Conservation (phyloP, 2,113 vertebrate genomes). For the Rhombomys opimus region DNA sequence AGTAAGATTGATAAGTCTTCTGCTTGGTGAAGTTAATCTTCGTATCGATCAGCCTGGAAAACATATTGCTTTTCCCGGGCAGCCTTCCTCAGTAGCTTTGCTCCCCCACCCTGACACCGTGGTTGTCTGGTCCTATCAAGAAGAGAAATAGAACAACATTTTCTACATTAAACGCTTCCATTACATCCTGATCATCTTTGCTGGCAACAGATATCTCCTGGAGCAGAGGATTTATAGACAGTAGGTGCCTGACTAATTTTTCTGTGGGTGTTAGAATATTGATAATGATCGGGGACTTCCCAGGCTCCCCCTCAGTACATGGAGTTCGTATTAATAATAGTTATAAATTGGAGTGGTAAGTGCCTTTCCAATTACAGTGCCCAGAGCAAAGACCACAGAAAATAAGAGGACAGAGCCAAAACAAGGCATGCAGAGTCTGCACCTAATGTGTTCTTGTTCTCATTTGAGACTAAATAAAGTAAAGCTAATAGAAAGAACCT, state of each 20-base stretch:
- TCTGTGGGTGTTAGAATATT: constrained; percentile 32
- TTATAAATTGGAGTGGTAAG: constrained; percentile 48
- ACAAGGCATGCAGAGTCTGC: background rate
- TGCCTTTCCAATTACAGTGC: background rate
- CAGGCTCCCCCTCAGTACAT: background rate
- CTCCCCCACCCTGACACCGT: background rate
- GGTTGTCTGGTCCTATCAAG: constrained; percentile 64
- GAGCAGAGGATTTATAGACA: constrained; percentile 55
- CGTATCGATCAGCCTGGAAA: constrained; percentile 85
- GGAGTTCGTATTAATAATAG: constrained; percentile 70
- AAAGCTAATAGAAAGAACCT: rapidly evolving
- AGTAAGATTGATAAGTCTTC: constrained; percentile 83
- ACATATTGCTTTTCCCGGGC: constrained; percentile 79
- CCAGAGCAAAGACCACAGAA: constrained; percentile 46
- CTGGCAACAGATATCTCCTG: constrained; percentile 63
- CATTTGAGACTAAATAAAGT: background rate
- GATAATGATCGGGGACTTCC: constrained; percentile 55
- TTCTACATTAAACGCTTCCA: constrained; percentile 71
- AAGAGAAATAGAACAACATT: constrained; percentile 81
- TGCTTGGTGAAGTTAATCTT: constrained; percentile 85
- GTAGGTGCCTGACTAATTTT: constrained; percentile 46
- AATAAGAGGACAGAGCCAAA: background rate
- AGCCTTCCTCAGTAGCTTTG: background rate
- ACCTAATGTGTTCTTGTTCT: background rate
- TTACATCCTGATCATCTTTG: constrained; percentile 77